Conservation (phyloP, 1,140 invertebrate genomes). For the Nephotettix cincticeps region DNA sequence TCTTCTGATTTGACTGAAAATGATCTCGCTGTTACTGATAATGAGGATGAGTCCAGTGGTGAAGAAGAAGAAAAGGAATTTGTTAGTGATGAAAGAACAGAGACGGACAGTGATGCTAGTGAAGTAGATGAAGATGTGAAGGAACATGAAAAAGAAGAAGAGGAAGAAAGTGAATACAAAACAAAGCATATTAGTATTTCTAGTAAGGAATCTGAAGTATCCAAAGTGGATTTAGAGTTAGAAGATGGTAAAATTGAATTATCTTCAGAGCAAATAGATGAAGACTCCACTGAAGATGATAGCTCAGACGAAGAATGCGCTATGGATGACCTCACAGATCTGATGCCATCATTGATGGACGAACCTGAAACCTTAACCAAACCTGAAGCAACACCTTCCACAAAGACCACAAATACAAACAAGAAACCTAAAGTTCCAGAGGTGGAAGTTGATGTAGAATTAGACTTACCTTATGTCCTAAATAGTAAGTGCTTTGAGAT, state of each 20-base stretch:
- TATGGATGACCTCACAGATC: constrained; percentile 3
- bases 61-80: constrained; percentile 35
- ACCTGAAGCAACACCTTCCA: neutral
- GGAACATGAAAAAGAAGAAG: neutral
- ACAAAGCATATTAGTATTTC: no score
- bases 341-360: neutral
- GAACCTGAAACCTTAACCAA: neutral
- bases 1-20: constrained; percentile 18
- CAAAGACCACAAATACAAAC: neutral
- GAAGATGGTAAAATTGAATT: no score
- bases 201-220: no score
- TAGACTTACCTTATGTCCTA: constrained; percentile 7
- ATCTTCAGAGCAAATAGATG: neutral
- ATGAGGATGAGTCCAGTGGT: constrained; percentile 36
- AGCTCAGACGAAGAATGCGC: constrained; percentile 5
- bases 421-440: neutral
- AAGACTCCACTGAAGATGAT: neutral
- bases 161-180: neutral
- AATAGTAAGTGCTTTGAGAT: neutral
- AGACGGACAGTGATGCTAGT: constrained; percentile 42
- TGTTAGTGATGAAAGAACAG: constrained; percentile 43
- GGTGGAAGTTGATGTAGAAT: neutral
- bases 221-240: no score
- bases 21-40: constrained; percentile 34
- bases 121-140: neutral